phyloP scores from a whole-genome alignment of 2,113 vertebrate species.

The Colistium nudipinnis region DNA sequence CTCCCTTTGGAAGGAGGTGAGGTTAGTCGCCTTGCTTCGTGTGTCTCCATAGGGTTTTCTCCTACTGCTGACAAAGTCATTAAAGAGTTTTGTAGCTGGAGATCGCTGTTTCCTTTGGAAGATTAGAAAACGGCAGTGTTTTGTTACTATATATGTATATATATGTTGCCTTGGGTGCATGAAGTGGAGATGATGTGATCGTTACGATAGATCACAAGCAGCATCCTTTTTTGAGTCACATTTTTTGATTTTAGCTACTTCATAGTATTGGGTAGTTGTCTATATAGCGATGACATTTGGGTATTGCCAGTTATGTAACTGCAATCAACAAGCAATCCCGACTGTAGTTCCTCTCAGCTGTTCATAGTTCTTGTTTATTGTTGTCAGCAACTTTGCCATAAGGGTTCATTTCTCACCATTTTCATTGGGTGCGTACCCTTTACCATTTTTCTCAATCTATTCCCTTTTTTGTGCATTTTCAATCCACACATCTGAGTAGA shows the following conservation, averaged over 20 bases:
- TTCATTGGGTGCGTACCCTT: not conserved
- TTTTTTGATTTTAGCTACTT: not conserved
- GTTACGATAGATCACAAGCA: too few species aligned
- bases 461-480: not conserved
- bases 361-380: not conserved
- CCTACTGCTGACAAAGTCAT: conserved; percentile 25
- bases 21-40: conserved; percentile 29
- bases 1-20: conserved; percentile 59
- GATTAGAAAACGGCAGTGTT: not conserved
- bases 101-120: not conserved
- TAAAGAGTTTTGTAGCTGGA: conserved; percentile 21
- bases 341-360: too few species aligned
- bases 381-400: not conserved
- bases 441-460: not conserved
- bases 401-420: not conserved
- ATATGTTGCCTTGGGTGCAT: not conserved
- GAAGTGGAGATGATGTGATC: not conserved
- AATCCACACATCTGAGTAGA: not conserved
- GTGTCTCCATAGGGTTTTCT: conserved; percentile 36
- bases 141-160: not conserved
- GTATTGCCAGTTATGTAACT: too few species aligned
- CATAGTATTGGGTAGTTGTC: not conserved
- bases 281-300: too few species aligned
- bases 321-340: not conserved
- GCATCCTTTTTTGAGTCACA: too few species aligned